Evolutionary conservation across 2,113 vertebrate genomes (phyloP).

Genomic region (Semicossyphus pulcher): DNA sequence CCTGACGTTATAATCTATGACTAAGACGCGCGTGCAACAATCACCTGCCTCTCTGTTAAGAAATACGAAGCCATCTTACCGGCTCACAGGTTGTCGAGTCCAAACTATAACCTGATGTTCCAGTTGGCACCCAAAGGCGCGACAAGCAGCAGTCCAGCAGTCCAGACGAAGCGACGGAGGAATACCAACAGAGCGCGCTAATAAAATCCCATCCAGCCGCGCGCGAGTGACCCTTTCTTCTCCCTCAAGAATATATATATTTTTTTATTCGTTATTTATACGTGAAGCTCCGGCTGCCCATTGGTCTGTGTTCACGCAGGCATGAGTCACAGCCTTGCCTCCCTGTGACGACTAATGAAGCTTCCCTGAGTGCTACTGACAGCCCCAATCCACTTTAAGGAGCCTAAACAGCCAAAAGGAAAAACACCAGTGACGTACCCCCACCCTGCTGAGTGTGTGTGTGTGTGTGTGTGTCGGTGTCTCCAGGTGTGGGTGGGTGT

Average conservation of each 20-base stretch:
- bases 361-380: conserved; percentile 71
- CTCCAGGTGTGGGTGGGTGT: conserved; percentile 61
- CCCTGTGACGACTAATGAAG: conserved; percentile 81
- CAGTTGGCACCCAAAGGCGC: conserved; percentile 62
- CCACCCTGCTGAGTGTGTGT: conserved; percentile 11
- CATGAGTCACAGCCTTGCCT: conserved; percentile 86
- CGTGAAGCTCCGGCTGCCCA: conserved; percentile 75
- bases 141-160: conserved; percentile 71
- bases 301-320: conserved; percentile 80
- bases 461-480: conserved; percentile 19
- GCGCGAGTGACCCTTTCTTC: conserved; percentile 81
- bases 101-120: conserved; percentile 68
- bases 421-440: conserved; percentile 62
- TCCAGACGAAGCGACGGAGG: conserved; percentile 78
- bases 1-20: background rate
- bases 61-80: conserved; percentile 70
- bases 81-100: conserved; percentile 72
- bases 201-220: conserved; percentile 80
- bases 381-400: conserved; percentile 66
- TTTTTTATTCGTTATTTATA: conserved; percentile 77
- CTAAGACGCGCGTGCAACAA: background rate
- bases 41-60: background rate
- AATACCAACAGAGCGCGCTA: conserved; percentile 78
- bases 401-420: conserved; percentile 45
- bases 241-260: conserved; percentile 73